Percentiles rank a stretch among this genome's conserved stretches.
phyloP scores from a whole-genome alignment of 2,113 vertebrate genomes.

The Gopherus flavomarginatus region DNA sequence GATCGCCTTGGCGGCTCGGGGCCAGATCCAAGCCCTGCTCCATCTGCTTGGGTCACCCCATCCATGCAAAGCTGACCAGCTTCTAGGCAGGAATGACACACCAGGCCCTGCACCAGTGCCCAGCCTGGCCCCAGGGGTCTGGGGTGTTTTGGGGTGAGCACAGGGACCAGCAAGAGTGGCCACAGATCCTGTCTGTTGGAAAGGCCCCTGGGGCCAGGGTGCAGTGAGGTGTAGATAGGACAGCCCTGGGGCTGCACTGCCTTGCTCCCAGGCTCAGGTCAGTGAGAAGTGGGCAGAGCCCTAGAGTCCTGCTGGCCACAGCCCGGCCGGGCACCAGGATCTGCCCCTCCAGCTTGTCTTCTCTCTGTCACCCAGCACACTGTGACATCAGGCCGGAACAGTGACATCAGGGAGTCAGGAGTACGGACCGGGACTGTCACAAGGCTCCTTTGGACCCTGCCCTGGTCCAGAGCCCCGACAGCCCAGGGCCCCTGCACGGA shows the following conservation, averaged over 20 bases:
- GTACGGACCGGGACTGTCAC: neutral
- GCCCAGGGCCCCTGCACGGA: neutral
- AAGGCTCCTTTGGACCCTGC: neutral
- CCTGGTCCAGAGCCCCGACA: fast-evolving
- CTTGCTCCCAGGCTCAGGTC: neutral
- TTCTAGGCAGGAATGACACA: neutral
- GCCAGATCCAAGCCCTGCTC: neutral
- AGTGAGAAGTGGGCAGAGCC: neutral
- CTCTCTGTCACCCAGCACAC: neutral
- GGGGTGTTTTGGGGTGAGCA: neutral
- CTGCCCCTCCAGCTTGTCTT: neutral
- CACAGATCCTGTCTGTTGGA: neutral
- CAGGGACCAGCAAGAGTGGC: neutral
- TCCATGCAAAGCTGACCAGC: neutral
- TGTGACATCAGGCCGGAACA: neutral
- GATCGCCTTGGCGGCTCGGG: neutral
- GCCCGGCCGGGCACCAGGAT: neutral
- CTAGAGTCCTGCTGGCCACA: neutral
- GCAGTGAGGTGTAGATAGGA: neutral
- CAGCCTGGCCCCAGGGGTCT: too few species aligned
- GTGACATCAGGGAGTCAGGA: neutral
- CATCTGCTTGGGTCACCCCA: neutral
- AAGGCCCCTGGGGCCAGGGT: neutral
- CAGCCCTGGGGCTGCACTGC: neutral
- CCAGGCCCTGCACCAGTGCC: neutral